Percentiles rank a stretch among this genome's conserved stretches.
These are phyloP conservation scores for Ramphastos sulfuratus DNA, from an alignment of 2,113 vertebrate genomes.

Conservation along the genomic window DNA sequence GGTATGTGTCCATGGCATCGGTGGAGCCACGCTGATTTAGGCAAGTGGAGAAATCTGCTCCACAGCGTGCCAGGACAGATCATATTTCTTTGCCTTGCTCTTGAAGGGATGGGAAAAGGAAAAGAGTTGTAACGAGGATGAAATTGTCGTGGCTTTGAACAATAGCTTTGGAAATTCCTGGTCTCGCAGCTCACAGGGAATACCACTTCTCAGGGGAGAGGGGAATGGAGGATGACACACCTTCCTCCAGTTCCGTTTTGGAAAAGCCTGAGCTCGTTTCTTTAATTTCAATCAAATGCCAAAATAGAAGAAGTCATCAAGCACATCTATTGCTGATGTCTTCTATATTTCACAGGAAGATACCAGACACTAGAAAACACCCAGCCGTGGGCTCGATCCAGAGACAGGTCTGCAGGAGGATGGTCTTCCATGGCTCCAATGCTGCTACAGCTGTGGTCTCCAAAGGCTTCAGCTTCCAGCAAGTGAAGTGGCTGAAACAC, in stretches of 20 bases:
- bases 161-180: conserved; percentile 1
- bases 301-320: not conserved
- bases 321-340: not conserved
- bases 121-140: not conserved
- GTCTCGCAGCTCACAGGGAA: not conserved
- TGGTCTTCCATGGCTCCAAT: rapidly evolving
- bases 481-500: not conserved
- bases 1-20: rapidly evolving
- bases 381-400: not conserved
- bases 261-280: not conserved
- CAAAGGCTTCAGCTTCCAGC: not conserved
- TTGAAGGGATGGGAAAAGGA: not conserved
- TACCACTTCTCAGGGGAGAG: not conserved
- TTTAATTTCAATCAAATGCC: not conserved
- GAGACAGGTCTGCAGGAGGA: not conserved
- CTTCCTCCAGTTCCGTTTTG: not conserved
- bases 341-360: not conserved
- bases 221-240: not conserved
- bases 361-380: not conserved
- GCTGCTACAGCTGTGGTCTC: not conserved
- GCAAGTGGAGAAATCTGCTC: not conserved
- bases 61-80: rapidly evolving
- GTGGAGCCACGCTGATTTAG: not conserved
- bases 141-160: not conserved
- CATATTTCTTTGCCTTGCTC: not conserved